Conservation (phyloP, 92 coral and sea anemone genomes). For the Isaurus tuberculatus region DNA sequence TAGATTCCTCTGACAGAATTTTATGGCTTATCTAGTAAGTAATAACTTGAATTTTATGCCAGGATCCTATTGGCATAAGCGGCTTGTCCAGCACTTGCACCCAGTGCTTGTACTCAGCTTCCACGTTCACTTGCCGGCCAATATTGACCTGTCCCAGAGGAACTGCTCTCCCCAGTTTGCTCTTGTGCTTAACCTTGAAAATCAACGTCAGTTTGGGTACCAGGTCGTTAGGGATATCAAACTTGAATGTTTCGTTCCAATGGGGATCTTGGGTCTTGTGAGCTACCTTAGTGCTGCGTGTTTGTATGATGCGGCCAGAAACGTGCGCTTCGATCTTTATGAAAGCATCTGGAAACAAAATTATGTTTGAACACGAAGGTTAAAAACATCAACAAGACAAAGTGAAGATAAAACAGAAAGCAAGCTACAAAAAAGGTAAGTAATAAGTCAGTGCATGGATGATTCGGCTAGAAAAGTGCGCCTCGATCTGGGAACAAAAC, state of each 20-base stretch:
- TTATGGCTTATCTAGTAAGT: neutral
- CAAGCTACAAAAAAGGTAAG: too few relatives aligned
- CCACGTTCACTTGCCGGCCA: conserved; percentile 86
- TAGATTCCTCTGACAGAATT: conserved; percentile 58
- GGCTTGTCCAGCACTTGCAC: conserved; percentile 94
- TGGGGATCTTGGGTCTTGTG: conserved; percentile 70
- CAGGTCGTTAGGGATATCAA: conserved; percentile 83
- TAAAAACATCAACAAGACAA: too few relatives aligned
- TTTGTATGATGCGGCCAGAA: conserved; percentile 72
- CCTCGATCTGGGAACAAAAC: too few relatives aligned
- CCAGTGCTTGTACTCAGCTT: conserved; percentile 95
- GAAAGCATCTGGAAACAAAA: conserved; percentile 73
- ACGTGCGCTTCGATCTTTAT: conserved; percentile 83
- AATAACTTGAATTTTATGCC: conserved; percentile 81
- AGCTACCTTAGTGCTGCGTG: conserved; percentile 74
- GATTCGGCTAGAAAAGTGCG: too few relatives aligned
- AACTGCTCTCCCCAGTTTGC: conserved; percentile 64
- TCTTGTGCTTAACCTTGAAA: conserved; percentile 84
- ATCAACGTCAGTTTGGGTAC: conserved; percentile 83
- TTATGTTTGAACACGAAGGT: neutral
- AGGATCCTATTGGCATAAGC: conserved; percentile 82
- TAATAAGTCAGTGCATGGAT: too few relatives aligned
- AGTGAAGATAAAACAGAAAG: neutral
- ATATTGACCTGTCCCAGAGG: conserved; percentile 80
- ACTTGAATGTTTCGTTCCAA: conserved; percentile 76